These are phyloP conservation scores for Spheniscus mendiculus DNA, from an alignment of 2,113 vertebrate species.

Conservation along the genomic window DNA sequence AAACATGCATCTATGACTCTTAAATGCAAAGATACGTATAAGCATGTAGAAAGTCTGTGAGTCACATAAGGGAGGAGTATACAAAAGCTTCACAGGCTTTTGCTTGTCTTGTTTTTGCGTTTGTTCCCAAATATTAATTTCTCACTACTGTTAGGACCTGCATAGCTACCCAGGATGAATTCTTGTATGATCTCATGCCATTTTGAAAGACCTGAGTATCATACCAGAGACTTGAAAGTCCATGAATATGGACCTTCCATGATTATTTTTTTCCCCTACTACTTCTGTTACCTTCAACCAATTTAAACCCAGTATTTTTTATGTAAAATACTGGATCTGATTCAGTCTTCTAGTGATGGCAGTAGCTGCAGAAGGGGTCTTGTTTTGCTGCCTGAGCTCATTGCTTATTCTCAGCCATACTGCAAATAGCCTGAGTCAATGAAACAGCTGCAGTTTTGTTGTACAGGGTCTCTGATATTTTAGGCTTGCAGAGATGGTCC, in stretches of 20 bases:
- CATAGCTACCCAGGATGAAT: background rate
- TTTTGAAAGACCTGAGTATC: background rate
- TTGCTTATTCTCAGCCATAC: background rate
- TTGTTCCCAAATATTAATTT: background rate
- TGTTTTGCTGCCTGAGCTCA: background rate
- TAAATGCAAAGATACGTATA: background rate
- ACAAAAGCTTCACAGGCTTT: background rate
- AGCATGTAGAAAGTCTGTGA: background rate
- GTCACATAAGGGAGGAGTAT: background rate
- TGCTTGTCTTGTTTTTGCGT: background rate
- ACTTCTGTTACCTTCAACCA: background rate
- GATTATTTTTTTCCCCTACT: background rate
- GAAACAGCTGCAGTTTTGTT: constrained; percentile 6
- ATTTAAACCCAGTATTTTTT: background rate
- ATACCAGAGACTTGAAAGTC: background rate
- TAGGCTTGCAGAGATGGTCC: background rate
- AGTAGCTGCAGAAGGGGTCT: background rate
- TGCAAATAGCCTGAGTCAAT: background rate
- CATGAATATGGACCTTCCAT: background rate
- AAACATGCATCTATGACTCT: background rate
- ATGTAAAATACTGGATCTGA: background rate
- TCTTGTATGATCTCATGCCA: background rate
- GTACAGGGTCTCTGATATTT: background rate
- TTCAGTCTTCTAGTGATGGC: background rate
- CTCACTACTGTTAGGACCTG: background rate